These are phyloP conservation scores for Notoglanidium macrostoma DNA, from an alignment of 2,797 vertebrate genomes.

Conservation along the genomic window DNA sequence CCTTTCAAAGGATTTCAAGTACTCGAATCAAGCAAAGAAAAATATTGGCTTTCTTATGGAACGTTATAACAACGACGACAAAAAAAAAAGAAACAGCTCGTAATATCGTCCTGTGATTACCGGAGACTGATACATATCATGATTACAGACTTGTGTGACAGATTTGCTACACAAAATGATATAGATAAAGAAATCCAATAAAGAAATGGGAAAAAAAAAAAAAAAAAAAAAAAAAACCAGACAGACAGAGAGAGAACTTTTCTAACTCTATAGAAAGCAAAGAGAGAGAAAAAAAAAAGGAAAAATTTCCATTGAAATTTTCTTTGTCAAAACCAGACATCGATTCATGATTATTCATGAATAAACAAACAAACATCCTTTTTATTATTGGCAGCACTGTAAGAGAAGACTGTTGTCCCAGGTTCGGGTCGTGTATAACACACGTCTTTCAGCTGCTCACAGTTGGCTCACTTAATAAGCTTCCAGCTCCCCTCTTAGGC, in stretches of 20 bases:
- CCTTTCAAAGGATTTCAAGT: not conserved
- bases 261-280: not conserved
- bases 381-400: not conserved
- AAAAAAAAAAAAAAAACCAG: no score
- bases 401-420: not conserved
- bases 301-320: not conserved
- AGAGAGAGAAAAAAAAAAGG: no score
- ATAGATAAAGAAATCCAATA: not conserved
- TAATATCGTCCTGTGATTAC: not conserved
- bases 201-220: no score
- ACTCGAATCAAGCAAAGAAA: not conserved
- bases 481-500: constrained; percentile 52
- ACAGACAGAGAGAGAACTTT: not conserved
- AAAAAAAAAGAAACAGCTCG: not conserved
- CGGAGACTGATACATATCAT: no score
- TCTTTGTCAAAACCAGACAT: not conserved
- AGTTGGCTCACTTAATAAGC: constrained; percentile 12
- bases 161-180: not conserved
- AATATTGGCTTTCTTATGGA: not conserved
- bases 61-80: not conserved
- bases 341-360: no score
- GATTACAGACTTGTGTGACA: not conserved
- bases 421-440: not conserved
- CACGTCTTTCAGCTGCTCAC: not conserved
- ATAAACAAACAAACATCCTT: not conserved